Base-by-base conservation (phyloP, 1,140 invertebrate species). In the Drosophila sproati region DNA sequence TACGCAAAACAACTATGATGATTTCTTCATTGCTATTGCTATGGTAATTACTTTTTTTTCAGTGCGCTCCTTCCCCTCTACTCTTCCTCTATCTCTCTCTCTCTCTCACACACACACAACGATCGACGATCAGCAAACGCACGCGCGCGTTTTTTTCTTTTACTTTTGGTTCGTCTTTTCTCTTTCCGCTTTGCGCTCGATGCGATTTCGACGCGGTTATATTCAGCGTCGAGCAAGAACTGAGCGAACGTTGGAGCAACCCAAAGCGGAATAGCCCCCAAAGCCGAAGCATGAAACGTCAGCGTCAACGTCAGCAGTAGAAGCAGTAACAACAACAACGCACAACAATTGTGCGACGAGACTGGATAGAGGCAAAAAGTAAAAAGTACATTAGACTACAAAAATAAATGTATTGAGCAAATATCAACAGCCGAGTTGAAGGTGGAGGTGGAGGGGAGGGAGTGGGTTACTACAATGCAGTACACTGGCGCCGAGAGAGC, bases 341-440 rank as follows among this genome's bases (percentile, higher is more conserved):
- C 81, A 83, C 82, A 87, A 87, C 82, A 87, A 87, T 82, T 87
- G 83, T 77, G 82, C 72, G 61, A 70, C 35, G 57, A 60, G 29
- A 45, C 50, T 41, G 47, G 48, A 59, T 39, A 29, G 39, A 34
- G 59, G 62, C 29, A 51, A 32, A 54, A 77, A 50, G 50, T 57
- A 66, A 54, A 77, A 78, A 78, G 62, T 72, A 55, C 62, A 77
- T 70, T 68, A 73, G 64, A 75, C 79, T 75, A 78, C 73, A 75
- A 74, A 88, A 88, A 88, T 88, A 83, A 86, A 87, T 88, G 66
- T 87, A 82, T 87, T 87, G 83, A 87, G 83, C 79, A 82, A 87
- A 82, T 87, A 87, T 88, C 73, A 87, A 82, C 64, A 78, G 51
- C 47, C 59, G 41, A 72, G 50, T 41, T 77, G 10, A 41, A 56